Base-by-base conservation (phyloP, 2,888 invertebrate genomes). In the Aspidiotus rigidus region DNA sequence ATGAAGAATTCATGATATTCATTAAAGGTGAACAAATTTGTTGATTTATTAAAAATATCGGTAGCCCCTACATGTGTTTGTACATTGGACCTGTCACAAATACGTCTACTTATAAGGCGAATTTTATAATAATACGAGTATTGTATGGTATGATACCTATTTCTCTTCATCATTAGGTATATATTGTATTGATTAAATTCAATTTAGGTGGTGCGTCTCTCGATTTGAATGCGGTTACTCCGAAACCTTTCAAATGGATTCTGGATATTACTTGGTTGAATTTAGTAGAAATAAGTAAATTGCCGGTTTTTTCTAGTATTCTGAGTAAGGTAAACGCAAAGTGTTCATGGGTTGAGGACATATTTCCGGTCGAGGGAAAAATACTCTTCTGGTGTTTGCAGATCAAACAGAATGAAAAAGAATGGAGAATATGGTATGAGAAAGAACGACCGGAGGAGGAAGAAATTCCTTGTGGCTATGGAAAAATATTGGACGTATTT, bases 201-300 rank as follows among this genome's bases (percentile, higher is more conserved):
- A 39, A 64, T 17, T 10, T 49, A 79, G 81, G 95, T 49, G 96
- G 96, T 0, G 96, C 96, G 10, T 94, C 95, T 0, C 79, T 96
- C 71, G 95, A 96, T 78, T 80, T 96, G 67, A 94, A 95, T 78
- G 93, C 93, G 5, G 95, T 95, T 0, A 82, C 86, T 2, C 92
- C 93, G 0, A 96, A 96, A 79, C 95, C 95, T 0, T 93, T 93
- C 76, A 85, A 86, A 74, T 97, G 96, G 96, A 93, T 97, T 75
- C 81, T 94, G 67, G 96, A 96, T 75, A 92, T 95, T 72, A 94
- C 95, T 0, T 97, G 96, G 96, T 79, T 96, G 54, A 97, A 97
- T 81, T 81, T 96, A 72, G 95, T 96, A 0, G 94, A 94, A 79
- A 90, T 97, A 17, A 92, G 89, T 76, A 92, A 90, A 77, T 78